phyloP scores from a whole-genome alignment of 1,140 invertebrate species.

The Drosophila repleta region DNA sequence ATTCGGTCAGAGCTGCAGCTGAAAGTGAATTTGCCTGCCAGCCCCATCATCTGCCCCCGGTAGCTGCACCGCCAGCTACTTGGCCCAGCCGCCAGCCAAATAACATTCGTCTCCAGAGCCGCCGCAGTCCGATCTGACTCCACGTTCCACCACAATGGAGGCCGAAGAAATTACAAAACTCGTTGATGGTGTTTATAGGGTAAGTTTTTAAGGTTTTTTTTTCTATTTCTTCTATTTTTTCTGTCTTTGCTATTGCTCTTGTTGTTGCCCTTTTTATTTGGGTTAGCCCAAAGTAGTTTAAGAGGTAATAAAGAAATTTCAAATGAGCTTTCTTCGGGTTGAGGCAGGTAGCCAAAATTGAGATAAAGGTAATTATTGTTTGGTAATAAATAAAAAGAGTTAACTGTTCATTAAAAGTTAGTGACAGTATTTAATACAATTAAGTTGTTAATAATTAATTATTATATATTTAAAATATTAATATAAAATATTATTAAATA shows the following conservation, averaged over 20 bases:
- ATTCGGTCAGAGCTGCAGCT: constrained; percentile 52
- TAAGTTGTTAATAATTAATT: too few relatives aligned
- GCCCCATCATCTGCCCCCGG: constrained; percentile 22
- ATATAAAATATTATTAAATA: too few relatives aligned
- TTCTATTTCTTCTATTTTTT: not conserved
- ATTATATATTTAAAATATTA: too few relatives aligned
- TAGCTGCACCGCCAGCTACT: constrained; percentile 44
- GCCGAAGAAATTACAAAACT: constrained; percentile 94
- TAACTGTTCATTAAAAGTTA: too few relatives aligned
- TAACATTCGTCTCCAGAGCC: constrained; percentile 10
- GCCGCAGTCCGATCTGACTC: constrained; percentile 8
- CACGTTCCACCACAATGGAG: constrained; percentile 87
- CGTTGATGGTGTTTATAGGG: constrained; percentile 95
- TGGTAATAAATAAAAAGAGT: not conserved
- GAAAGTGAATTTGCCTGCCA: constrained; percentile 68
- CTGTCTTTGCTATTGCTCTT: constrained; percentile 3
- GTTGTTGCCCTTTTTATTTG: constrained; percentile 14
- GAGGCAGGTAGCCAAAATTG: constrained; percentile 10
- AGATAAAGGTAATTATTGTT: constrained; percentile 18
- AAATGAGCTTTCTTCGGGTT: constrained; percentile 38
- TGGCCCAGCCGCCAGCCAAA: constrained; percentile 11
- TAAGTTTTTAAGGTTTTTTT: constrained; percentile 83
- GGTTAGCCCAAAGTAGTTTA: constrained; percentile 30
- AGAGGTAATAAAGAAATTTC: constrained; percentile 34
- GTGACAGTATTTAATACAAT: too few relatives aligned